These are phyloP conservation scores for Paedocypris sp. DNA, from an alignment of 2,113 vertebrate species.

Conservation along the genomic window DNA sequence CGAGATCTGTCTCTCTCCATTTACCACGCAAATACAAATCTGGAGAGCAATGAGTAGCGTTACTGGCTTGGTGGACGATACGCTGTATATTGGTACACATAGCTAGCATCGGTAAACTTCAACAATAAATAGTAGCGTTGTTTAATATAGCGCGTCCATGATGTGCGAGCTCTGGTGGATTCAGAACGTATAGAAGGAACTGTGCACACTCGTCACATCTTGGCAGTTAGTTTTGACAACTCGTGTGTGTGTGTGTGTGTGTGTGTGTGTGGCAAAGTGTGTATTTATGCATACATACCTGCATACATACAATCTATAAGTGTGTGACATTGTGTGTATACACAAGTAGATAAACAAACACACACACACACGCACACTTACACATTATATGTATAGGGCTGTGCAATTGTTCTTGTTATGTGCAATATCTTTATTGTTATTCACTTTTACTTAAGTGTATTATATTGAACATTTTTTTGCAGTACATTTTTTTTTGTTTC, in stretches of 20 bases:
- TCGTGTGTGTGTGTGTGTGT: slow-evolving; percentile 51
- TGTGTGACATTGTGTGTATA: too few species aligned
- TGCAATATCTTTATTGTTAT: too few species aligned
- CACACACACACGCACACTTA: too few species aligned
- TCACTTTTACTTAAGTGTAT: too few species aligned
- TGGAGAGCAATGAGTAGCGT: slow-evolving; percentile 66
- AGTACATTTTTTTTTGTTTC: too few species aligned
- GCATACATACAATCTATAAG: too few species aligned
- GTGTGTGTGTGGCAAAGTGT: slow-evolving; percentile 35
- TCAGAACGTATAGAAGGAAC: slow-evolving; percentile 74
- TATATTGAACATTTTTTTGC: too few species aligned
- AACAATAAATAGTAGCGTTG: slow-evolving; percentile 83
- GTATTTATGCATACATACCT: slow-evolving; percentile 53
- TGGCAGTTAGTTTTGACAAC: slow-evolving; percentile 76
- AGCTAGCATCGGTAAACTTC: slow-evolving; percentile 81
- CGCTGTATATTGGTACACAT: slow-evolving; percentile 76
- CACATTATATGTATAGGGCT: too few species aligned
- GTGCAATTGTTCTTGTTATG: too few species aligned
- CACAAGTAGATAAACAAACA: too few species aligned
- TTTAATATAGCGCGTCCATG: slow-evolving; percentile 73
- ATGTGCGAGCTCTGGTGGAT: slow-evolving; percentile 80
- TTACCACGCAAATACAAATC: too few species aligned
- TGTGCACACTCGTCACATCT: slow-evolving; percentile 82
- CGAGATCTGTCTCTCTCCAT: too few species aligned
- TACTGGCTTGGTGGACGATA: slow-evolving; percentile 74